Base-by-base conservation (phyloP, 92 coral and sea anemone species). In the Epizoanthus fatuus region DNA sequence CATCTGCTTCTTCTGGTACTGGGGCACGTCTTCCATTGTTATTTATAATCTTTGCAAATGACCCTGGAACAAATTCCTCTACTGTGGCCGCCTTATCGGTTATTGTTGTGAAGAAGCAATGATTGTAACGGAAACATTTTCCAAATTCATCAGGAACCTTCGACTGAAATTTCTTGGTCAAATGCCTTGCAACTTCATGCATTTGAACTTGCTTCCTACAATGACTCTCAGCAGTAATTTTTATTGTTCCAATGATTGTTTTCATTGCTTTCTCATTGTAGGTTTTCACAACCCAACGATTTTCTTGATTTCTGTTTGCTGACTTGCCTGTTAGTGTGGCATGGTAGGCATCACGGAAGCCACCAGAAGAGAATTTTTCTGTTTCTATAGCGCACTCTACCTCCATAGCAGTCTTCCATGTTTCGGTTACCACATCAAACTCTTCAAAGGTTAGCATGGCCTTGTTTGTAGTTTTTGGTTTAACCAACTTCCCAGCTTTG, bases 401-500 rank as follows among this genome's bases (percentile, higher is more conserved):
- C 81, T 88, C 90, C 55, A 52, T 57, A 42, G 70, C 87, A 78
- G 88, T 82, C 42, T 38, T 66, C 96, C 92, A 93, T 82, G 84
- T 58, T 59, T 68, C 68, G 68, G 90, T 63, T 39, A 62, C 83
- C 47, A 87, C 81, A 82, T 90, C 91, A 84, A 90, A 93, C 80
- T 80, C 80, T 72, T 93, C 91, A 84, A 93, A 79, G 66, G 69
- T 65, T 53, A 93, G 93, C 29, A 85, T 40, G 22, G 71, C 63
- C 62, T 79, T 91, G 22, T 45, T 82, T 65, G 73, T 93, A 47
- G 70, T 45, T 44, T 44, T 49, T 45, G 92, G 96, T 87, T 91
- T 85, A 44, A 91, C 81, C 6, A 93, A 80, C 75, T 85, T 93
- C 16, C 93, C 95, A 79, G 95, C 97, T 65, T 88, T 89, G 25